These are phyloP conservation scores for Beroe forskalii DNA, from an alignment of 37 sponge, comb jelly and placozoan species.

Conservation along the genomic window DNA sequence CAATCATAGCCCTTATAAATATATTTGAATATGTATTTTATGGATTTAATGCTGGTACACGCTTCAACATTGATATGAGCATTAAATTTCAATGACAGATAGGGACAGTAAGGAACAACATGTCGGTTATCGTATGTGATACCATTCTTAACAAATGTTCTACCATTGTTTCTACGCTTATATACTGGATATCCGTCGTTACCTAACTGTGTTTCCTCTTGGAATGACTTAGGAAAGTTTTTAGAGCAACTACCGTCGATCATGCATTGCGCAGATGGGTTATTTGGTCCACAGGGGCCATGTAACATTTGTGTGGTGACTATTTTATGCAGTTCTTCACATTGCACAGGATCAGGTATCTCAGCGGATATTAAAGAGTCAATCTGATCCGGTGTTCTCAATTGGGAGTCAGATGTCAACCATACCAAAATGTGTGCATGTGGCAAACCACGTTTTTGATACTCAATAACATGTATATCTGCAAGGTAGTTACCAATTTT, in stretches of 20 bases:
- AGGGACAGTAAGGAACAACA: neutral
- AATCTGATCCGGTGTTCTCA: neutral
- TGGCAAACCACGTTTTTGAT: conserved; percentile 67
- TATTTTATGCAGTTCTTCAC: conserved; percentile 57
- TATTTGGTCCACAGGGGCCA: conserved; percentile 52
- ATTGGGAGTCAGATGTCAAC: neutral
- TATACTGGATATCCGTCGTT: conserved; percentile 1
- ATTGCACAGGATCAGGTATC: neutral
- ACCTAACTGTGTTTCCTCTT: too few species aligned
- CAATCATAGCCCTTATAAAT: neutral
- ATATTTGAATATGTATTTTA: neutral
- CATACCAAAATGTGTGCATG: conserved; percentile 61
- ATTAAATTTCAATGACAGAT: neutral
- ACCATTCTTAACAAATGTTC: too few species aligned
- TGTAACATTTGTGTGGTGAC: conserved; percentile 64
- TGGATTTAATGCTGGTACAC: neutral
- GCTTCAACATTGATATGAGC: neutral
- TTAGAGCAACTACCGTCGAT: conserved; percentile 48
- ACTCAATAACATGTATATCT: neutral
- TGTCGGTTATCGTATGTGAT: neutral
- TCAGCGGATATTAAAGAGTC: conserved; percentile 22
- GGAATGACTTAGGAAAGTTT: conserved; percentile 26
- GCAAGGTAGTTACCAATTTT: neutral
- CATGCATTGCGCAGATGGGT: conserved; percentile 48
- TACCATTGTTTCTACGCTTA: too few species aligned